Base-by-base conservation (phyloP, 2,888 invertebrate genomes). In the Synergus gifuensis region DNA sequence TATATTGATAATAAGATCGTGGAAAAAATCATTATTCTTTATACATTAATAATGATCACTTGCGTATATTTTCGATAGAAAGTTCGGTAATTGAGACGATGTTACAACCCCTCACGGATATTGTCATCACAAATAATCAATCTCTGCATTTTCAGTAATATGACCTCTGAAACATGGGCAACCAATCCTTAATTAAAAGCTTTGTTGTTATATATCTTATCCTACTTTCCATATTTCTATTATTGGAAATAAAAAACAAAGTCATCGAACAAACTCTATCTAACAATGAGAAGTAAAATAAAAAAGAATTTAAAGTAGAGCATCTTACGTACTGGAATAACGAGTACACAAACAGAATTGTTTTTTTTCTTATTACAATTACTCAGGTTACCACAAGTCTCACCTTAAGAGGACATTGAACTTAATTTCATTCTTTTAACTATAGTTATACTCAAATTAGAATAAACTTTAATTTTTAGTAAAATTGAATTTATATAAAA, bases 391-490 rank as follows among this genome's bases (percentile, higher is more conserved):
- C 67, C 44, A 69, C 67, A 49, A 69, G 46, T 69, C 18, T 69
- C 67, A 49, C 28, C 5, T 69, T 46, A 69, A 49, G 67, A 69
- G 46, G 46, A 12, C 28, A 69, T 22, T 46, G 67, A 69, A 49
- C 67, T 46, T 9, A 28, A 36, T 63, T 63, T 40, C 1, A 62
- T 62, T 22, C 14, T 28, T 28, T 14, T 62, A 4, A 12, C 5
- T 18, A 22, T 12, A 28, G 18, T 12, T 3, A 28, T 28, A 12
- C 7, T 62, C 11, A 28, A 22, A 28, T 28, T 40, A n/a, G 18
- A 44, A 44, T 18, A 46, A 42, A 58, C 60, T 90, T 85, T 54
- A 54, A 2, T 54, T 8, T n/a, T 54, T n/a, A n/a, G 8, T 7
- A n/a, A 54, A n/a, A n/a, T n/a, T n/a, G 4, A n/a, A 54, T 9